Percentiles rank a stretch among this genome's conserved stretches.
Conservation (phyloP, 2,888 invertebrate genomes). For the Spodoptera littoralis region DNA sequence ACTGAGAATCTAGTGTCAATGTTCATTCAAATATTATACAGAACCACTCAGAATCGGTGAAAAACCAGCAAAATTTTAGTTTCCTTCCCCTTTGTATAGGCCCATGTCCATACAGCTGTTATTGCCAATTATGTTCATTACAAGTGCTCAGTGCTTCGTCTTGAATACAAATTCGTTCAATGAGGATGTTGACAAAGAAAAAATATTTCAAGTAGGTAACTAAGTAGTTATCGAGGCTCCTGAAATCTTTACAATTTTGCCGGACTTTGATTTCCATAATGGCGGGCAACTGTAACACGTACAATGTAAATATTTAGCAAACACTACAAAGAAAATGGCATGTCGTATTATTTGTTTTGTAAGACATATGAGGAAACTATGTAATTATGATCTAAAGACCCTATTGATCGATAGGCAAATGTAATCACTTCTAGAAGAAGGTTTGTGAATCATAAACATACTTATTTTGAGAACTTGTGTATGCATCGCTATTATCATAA, state of each 20-base stretch:
- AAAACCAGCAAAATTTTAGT: conserved; percentile 11
- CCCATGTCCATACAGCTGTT: conserved; percentile 49
- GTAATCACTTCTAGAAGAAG: too few relatives aligned
- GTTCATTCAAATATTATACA: too few relatives aligned
- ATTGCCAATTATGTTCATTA: conserved; percentile 69
- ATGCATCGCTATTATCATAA: too few relatives aligned
- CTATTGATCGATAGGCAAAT: too few relatives aligned
- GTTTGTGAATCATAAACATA: too few relatives aligned
- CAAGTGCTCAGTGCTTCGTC: conserved; percentile 51
- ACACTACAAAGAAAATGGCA: neutral
- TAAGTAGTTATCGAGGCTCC: conserved; percentile 30
- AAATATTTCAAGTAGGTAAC: conserved; percentile 32
- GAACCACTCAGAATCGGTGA: too few relatives aligned
- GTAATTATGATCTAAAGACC: too few relatives aligned
- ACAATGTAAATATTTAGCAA: conserved; percentile 8
- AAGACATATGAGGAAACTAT: too few relatives aligned
- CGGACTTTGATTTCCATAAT: conserved; percentile 1
- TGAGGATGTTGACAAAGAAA: conserved; percentile 55
- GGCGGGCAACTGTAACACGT: neutral
- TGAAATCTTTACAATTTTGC: conserved; percentile 27
- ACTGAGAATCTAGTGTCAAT: too few relatives aligned
- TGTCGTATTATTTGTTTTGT: too few relatives aligned
- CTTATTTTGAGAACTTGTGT: too few relatives aligned
- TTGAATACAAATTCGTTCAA: conserved; percentile 72
- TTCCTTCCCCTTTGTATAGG: conserved; percentile 29